Evolutionary conservation across 2,888 invertebrate species (phyloP).

Genomic region (Tenthredo scrophulariae): DNA sequence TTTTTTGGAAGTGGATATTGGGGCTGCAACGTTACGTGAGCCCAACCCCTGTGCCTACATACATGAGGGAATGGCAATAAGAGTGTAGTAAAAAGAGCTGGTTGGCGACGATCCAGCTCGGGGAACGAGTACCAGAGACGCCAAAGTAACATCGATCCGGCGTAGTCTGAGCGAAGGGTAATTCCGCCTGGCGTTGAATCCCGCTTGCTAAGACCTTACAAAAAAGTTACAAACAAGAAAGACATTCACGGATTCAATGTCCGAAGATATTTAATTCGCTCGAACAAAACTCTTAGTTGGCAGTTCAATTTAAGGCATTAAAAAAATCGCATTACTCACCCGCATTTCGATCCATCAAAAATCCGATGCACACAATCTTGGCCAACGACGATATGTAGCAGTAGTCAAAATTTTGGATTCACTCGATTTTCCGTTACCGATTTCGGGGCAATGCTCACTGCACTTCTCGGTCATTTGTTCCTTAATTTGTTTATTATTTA

Average conservation of each 20-base stretch:
- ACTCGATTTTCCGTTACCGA: neutral
- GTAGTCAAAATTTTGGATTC: neutral
- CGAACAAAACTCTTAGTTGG: neutral
- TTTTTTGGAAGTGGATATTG: neutral
- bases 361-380: neutral
- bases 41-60: neutral
- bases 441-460: neutral
- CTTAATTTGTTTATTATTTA: neutral
- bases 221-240: neutral
- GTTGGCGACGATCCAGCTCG: constrained; percentile 32
- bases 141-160: constrained; percentile 36
- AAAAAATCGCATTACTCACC: neutral
- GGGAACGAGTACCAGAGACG: constrained; percentile 11
- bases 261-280: neutral
- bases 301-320: neutral
- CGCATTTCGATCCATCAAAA: neutral
- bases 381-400: neutral
- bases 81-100: constrained; percentile 13
- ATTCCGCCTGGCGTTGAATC: neutral
- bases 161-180: constrained; percentile 21
- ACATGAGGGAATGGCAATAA: neutral
- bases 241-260: neutral
- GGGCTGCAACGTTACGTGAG: neutral
- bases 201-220: neutral
- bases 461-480: neutral